Percentiles rank a stretch among this genome's conserved stretches.
These are phyloP conservation scores for Maniola jurtina DNA, from an alignment of 1,140 invertebrate genomes.

Conservation along the genomic window DNA sequence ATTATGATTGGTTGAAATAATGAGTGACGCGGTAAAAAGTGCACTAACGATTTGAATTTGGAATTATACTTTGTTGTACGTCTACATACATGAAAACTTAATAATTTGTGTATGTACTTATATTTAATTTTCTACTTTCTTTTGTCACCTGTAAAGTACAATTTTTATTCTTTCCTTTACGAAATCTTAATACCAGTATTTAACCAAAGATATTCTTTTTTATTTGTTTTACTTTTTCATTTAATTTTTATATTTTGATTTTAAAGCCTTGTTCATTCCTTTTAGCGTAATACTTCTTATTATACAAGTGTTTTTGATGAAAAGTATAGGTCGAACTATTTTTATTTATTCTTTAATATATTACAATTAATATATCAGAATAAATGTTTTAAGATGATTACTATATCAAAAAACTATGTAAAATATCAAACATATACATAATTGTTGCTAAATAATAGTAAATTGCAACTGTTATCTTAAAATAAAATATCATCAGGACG, in stretches of 20 bases:
- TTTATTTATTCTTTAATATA: slow-evolving; percentile 18
- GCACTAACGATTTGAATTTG: slow-evolving; percentile 56
- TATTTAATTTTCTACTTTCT: background rate
- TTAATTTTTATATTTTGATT: slow-evolving; percentile 17
- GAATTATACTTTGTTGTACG: slow-evolving; percentile 14
- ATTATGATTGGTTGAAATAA: slow-evolving; percentile 43
- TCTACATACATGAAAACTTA: background rate
- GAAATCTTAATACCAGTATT: slow-evolving; percentile 46
- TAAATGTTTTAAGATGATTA: slow-evolving; percentile 5
- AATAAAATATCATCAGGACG: background rate
- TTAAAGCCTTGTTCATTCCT: slow-evolving; percentile 34
- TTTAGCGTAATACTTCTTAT: slow-evolving; percentile 29
- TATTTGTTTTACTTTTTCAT: slow-evolving; percentile 7
- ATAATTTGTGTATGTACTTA: background rate
- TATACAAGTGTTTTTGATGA: slow-evolving; percentile 14
- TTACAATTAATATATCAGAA: slow-evolving; percentile 8
- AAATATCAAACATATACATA: slow-evolving; percentile 12
- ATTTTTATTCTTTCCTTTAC: slow-evolving; percentile 37
- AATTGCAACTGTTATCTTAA: background rate
- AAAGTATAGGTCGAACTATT: slow-evolving; percentile 12
- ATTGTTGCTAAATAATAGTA: background rate
- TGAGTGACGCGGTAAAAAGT: slow-evolving; percentile 24
- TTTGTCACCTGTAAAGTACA: slow-evolving; percentile 58
- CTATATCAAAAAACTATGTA: background rate
- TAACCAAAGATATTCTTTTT: slow-evolving; percentile 54